phyloP scores from a whole-genome alignment of 2,888 invertebrate species.

The Arctia plantaginis region DNA sequence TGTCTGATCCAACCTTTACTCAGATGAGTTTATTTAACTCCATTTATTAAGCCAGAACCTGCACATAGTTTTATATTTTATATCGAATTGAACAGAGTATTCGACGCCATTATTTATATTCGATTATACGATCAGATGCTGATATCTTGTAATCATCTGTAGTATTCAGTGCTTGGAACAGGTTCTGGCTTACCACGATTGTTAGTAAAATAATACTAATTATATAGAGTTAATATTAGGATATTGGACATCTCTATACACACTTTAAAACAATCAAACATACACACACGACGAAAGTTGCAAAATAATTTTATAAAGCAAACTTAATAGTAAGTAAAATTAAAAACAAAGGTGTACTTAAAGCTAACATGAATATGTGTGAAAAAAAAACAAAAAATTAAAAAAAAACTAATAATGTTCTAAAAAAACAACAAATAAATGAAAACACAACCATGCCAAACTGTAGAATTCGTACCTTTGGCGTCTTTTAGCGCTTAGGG shows the following conservation, averaged over 20 bases:
- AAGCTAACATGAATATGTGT: slow-evolving; percentile 78
- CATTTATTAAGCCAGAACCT: not conserved
- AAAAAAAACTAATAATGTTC: slow-evolving; percentile 27
- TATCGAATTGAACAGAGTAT: too few species aligned
- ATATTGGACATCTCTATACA: not conserved
- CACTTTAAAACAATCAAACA: slow-evolving; percentile 10
- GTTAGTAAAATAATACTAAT: not conserved
- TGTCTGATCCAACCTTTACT: not conserved
- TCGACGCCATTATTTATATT: not conserved
- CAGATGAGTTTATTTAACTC: too few species aligned
- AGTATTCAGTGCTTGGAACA: not conserved
- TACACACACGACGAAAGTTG: slow-evolving; percentile 5
- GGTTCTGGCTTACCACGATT: not conserved
- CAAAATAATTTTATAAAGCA: slow-evolving; percentile 8
- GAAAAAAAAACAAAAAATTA: slow-evolving; percentile 56
- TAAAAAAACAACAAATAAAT: slow-evolving; percentile 33
- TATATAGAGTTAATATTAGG: not conserved
- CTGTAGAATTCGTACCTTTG: slow-evolving; percentile 64
- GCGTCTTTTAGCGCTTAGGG: slow-evolving; percentile 43
- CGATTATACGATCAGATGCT: not conserved
- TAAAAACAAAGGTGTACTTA: slow-evolving; percentile 13
- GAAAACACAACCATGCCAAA: slow-evolving; percentile 71
- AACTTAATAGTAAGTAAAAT: slow-evolving; percentile 15
- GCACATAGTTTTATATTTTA: not conserved
- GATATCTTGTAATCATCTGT: not conserved